These are phyloP conservation scores for Canis aureus DNA, from an alignment of 2,113 vertebrate genomes.

Conservation along the genomic window DNA sequence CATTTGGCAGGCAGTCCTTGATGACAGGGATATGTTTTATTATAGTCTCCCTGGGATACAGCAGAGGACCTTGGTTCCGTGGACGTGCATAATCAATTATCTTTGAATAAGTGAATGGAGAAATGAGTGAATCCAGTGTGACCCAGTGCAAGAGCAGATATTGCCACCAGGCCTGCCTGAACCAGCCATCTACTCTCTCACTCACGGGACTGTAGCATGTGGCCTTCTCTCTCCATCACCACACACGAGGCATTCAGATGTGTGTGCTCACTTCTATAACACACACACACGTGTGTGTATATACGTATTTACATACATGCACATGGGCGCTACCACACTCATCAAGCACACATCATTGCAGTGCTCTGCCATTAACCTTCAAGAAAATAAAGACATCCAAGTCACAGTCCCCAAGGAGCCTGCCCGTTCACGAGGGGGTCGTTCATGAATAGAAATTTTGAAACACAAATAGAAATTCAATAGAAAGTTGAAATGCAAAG, in stretches of 20 bases:
- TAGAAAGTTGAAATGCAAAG: not conserved
- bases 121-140: not conserved
- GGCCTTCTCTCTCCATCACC: not conserved
- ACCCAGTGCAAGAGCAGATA: not conserved
- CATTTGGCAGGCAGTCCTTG: not conserved
- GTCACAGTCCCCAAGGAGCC: not conserved
- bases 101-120: not conserved
- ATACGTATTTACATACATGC: not conserved
- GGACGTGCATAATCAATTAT: not conserved
- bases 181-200: not conserved
- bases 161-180: not conserved
- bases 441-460: not conserved
- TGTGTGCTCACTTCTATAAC: rapidly evolving
- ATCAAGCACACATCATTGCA: no score
- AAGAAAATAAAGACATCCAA: not conserved
- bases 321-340: not conserved
- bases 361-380: not conserved
- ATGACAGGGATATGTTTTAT: not conserved
- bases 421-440: no score
- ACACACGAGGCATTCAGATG: not conserved
- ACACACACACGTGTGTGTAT: not conserved
- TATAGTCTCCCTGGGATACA: not conserved
- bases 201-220: not conserved
- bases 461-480: no score
- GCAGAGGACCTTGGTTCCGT: not conserved